Evolutionary conservation across 2,113 vertebrate species (phyloP).

Genomic region (Sphaerodactylus townsendi): DNA sequence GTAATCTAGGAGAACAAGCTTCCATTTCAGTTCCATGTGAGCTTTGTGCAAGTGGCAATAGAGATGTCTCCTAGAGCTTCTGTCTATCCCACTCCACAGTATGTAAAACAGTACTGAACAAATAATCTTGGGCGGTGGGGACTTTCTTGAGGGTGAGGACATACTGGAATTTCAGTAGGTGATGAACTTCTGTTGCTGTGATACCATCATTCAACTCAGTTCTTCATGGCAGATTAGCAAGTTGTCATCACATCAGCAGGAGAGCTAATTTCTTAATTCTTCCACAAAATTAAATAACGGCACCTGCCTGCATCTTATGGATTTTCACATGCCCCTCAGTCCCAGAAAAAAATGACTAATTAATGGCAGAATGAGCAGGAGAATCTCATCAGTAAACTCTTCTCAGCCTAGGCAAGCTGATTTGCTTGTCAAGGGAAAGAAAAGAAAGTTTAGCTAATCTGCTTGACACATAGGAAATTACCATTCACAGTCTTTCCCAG

Average conservation of each 20-base stretch:
- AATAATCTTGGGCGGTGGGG: not conserved
- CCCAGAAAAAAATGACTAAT: conserved; percentile 3
- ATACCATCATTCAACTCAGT: not conserved
- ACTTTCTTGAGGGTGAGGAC: not conserved
- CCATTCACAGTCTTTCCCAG: conserved; percentile 33
- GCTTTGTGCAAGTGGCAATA: not conserved
- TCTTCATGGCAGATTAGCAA: not conserved
- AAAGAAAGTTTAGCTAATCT: conserved; percentile 17
- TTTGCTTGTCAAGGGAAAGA: conserved; percentile 34
- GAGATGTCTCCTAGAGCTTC: not conserved
- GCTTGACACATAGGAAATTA: conserved; percentile 29
- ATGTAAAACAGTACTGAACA: not conserved
- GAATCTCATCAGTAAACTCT: conserved; percentile 29
- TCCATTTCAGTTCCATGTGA: not conserved
- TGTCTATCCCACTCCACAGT: not conserved
- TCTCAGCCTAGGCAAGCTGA: not conserved
- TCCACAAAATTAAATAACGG: not conserved
- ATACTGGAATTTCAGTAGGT: not conserved
- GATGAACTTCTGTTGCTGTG: not conserved
- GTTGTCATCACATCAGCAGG: not conserved
- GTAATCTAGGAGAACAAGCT: not conserved
- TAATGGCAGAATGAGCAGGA: not conserved
- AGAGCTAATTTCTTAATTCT: conserved; percentile 34
- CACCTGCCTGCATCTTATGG: not conserved
- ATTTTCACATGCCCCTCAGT: conserved; percentile 19